These are phyloP conservation scores for Bothrops jararaca DNA, from an alignment of 2,113 vertebrate genomes.

Conservation along the genomic window DNA sequence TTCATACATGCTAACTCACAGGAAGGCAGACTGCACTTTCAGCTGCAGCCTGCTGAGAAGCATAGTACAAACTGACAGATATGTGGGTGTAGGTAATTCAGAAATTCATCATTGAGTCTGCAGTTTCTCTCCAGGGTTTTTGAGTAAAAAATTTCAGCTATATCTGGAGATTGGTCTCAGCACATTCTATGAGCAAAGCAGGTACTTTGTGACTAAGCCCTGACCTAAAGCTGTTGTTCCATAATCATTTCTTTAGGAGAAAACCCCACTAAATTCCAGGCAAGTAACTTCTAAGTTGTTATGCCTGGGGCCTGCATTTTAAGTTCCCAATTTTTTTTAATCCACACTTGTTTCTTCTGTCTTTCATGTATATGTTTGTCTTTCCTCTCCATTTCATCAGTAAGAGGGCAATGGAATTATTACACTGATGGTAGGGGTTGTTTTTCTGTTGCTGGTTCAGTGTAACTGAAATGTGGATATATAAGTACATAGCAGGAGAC, in stretches of 20 bases:
- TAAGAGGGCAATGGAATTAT: not conserved
- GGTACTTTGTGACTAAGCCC: not conserved
- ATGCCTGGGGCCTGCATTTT: not conserved
- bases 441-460: conserved; percentile 4
- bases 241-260: too few relatives aligned
- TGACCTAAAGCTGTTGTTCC: not conserved
- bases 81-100: not conserved
- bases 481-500: conserved; percentile 1
- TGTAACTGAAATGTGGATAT: conserved; percentile 31
- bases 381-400: not conserved
- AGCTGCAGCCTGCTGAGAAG: not conserved
- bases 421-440: not conserved
- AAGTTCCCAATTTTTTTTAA: not conserved
- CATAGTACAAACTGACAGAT: not conserved
- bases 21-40: not conserved
- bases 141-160: not conserved
- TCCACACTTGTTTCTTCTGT: not conserved
- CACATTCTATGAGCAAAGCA: not conserved
- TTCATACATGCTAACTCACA: not conserved
- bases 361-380: not conserved
- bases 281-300: not conserved
- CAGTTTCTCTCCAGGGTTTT: not conserved
- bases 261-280: not conserved
- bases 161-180: not conserved
- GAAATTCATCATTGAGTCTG: not conserved